Base-by-base conservation (phyloP, 2,113 vertebrate species). In the Terrapene triunguis region DNA sequence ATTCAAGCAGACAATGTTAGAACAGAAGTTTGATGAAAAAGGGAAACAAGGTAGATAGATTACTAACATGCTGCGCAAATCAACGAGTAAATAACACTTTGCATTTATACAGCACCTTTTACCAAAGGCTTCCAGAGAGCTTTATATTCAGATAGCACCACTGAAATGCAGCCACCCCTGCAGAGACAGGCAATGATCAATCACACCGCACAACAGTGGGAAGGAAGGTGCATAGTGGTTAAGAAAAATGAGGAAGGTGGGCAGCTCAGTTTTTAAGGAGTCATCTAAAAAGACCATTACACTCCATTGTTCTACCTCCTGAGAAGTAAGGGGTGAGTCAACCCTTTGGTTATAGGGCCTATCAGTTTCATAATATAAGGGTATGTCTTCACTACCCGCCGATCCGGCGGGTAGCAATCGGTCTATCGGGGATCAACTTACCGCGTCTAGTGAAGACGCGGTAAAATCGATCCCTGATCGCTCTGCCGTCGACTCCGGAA, bases 31-130 rank as follows among this genome's bases (percentile, higher is more conserved):
- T 13, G 11, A 6, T 6, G 2, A 89, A 72, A 29, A 24, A 59
- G n/a, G 25, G 5, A 55, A 57, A 38, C 92, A 50, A 78, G 0
- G 0, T 0, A 29, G 16, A 11, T 1, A 17, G 0, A 21, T 3
- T 69, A n/a, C 8, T n/a, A n/a, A 69, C 65, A 69, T n/a, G 65
- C 65, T 69, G 62, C 8, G 2, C 35, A n/a, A 35, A n/a, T 69
- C 8, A n/a, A 78, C 5, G 10, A 47, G 42, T 47, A 78, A 47
- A 78, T 78, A 78, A 47, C 27, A 47, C 44, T 47, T 81, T 19
- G 8, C 38, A 90, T 72, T 5, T 85, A 29, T 2, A 38, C 3
- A 22, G n/a, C 5, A 78, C 42, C 27, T 85, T 69, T 10, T 2
- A 76, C 21, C 35, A 35, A 50, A 25, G 65, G 32, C 42, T 51